Base-by-base conservation (phyloP, 1,140 invertebrate species). In the Drosophila bocki region DNA sequence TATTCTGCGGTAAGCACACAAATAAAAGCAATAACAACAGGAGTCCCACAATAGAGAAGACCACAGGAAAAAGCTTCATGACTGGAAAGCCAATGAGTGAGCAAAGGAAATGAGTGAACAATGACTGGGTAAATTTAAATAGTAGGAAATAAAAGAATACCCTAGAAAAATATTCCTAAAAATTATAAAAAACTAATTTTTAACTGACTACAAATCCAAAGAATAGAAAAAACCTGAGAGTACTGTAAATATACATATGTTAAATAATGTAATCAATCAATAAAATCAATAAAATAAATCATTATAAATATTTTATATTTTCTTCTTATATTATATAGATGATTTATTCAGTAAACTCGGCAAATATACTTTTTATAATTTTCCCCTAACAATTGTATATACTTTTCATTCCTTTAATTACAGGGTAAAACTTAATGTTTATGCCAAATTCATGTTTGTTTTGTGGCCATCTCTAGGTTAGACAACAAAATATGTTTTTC, bases 371-470 rank as follows among this genome's bases (percentile, higher is more conserved):
- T 17, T 7, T 17, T n/a, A 33, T 17, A 11, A 48, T 15, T 47
- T 17, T 22, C 47, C 3, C 44, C 2, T 45, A 47, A 47, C 22
- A 47, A 47, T 3, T 35, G 0, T 12, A 57, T 57, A 57, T 26
- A 39, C 32, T n/a, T 7, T 6, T 2, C 12, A 11, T 9, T n/a
- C 11, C 19, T 22, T 29, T 22, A 33, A 7, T 9, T 67, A 32
- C 50, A 63, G 81, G n/a, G 62, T 77, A 72, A 29, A 13, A 7
- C 1, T n/a, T 22, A 19, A 50, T 37, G 60, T 60, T 75, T 79
- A 75, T 86, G 82, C 62, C 68, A 82, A 76, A 68, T n/a, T 64
- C 45, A 74, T 79, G 79, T 79, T 79, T 82, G 53, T 58, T 62
- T 22, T 64, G 65, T 42, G 44, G 74, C 58, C 48, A 68, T 67